These are phyloP conservation scores for Aleiodes leptofemur DNA, from an alignment of 2,888 invertebrate species.

Conservation along the genomic window DNA sequence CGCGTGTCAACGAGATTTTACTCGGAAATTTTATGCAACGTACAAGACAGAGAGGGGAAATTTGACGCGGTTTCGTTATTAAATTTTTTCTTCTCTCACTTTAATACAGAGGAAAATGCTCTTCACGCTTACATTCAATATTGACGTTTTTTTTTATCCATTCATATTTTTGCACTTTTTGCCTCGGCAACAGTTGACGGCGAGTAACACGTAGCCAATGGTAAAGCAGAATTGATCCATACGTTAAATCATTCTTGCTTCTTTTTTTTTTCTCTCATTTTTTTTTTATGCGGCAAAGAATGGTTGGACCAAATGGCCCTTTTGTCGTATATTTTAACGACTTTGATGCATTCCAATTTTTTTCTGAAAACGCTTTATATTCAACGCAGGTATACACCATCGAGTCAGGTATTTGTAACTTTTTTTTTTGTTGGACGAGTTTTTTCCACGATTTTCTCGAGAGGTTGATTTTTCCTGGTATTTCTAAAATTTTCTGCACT, in stretches of 20 bases:
- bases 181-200: background rate
- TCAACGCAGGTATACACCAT: background rate
- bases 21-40: background rate
- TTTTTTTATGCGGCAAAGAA: background rate
- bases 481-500: too few relatives aligned
- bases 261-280: background rate
- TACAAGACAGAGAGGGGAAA: background rate
- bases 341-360: constrained; percentile 23
- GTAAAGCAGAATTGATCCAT: constrained; percentile 17
- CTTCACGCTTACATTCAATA: background rate
- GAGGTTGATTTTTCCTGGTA: background rate
- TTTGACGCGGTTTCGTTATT: background rate
- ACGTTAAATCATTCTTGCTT: background rate
- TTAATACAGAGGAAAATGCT: background rate
- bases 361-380: background rate
- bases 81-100: background rate
- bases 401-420: background rate
- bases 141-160: constrained; percentile 4
- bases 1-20: constrained; percentile 17
- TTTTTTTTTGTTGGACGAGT: background rate
- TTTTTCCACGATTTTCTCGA: background rate
- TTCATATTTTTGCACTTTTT: background rate
- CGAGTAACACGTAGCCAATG: background rate
- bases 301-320: constrained; percentile 6
- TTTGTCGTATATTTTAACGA: constrained; percentile 18